Evolutionary conservation across 2,888 invertebrate genomes (phyloP), one percentile per base, ranked within the genome.

Genomic region (Globia sparganii): DNA sequence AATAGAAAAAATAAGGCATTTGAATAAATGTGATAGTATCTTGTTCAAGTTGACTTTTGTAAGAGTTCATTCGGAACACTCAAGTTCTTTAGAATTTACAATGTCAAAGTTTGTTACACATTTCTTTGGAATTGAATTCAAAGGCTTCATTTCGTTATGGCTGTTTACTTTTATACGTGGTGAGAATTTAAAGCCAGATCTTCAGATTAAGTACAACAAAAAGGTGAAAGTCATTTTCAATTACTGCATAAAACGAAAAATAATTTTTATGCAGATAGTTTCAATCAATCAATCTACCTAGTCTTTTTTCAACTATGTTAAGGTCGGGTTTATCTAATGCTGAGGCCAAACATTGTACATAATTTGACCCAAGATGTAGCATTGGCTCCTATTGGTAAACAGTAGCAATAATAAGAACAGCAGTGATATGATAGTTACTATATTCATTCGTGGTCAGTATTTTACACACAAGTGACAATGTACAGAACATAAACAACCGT

Each of bases 101-200:
- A 72, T 34, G 58, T 46, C 31, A n/a, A 72, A 64, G 37, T 64
- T 80, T 31, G 8, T 72, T 72, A 13, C 4, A 58, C 3, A 49
- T 80, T 80, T 65, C 56, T 80, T 40, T 56, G 11, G 8, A 58
- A 34, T 40, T 40, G 62, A 58, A 72, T 78, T 73, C 28, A 59
- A 80, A 5, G 11, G 9, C 2, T 40, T 72, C 8, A 64, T 65
- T 72, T 80, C 4, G 25, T 65, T 18, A 34, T 9, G 59, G 9
- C 40, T 58, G 0, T 78, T 58, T 43, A 25, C 6, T 65, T 72
- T 78, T 79, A n/a, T 37, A 56, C 46, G 37, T 56, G 46, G 5
- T 46, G n/a, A 21, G 31, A 58, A 62, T 49, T 40, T 21, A 15
- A 70, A 62, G 28, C 5, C 1, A 28, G 53, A 18, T 18, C 53